These are phyloP conservation scores for Sinella curviseta DNA, from an alignment of 1,140 invertebrate species.

Conservation along the genomic window DNA sequence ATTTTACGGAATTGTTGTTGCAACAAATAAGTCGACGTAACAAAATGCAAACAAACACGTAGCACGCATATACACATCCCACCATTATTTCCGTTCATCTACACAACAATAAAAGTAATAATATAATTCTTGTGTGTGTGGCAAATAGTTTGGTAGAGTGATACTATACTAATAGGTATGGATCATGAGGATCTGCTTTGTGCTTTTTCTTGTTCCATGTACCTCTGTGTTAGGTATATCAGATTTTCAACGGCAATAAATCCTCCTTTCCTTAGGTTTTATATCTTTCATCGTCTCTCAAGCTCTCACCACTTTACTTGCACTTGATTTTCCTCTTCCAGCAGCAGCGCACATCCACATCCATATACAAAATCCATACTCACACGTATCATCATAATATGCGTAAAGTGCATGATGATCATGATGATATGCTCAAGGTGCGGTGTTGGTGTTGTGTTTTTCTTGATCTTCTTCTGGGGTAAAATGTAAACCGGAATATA, in stretches of 20 bases:
- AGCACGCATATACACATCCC: background rate
- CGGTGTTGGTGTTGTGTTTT: no score
- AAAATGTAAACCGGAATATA: background rate
- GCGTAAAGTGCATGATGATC: no score
- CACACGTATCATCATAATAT: no score
- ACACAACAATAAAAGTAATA: background rate
- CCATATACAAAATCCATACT: background rate
- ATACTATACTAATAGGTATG: background rate
- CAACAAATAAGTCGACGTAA: no score
- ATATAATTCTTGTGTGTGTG: background rate
- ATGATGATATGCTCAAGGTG: no score
- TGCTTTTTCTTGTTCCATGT: no score
- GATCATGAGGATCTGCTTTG: conserved; percentile 22
- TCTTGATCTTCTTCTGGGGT: background rate
- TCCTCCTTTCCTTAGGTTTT: conserved; percentile 37
- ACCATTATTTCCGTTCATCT: conserved; percentile 11
- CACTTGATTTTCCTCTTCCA: background rate
- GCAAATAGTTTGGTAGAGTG: background rate
- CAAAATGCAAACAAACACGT: conserved; percentile 8
- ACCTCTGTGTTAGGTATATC: no score
- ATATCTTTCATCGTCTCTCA: conserved; percentile 40
- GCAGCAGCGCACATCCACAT: background rate
- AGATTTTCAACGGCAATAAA: conserved; percentile 41
- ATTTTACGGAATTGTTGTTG: no score
- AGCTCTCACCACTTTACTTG: conserved; percentile 24